Percentiles rank a stretch among this genome's conserved stretches.
Conservation (phyloP, 2,113 vertebrate genomes). For the Upupa epops region DNA sequence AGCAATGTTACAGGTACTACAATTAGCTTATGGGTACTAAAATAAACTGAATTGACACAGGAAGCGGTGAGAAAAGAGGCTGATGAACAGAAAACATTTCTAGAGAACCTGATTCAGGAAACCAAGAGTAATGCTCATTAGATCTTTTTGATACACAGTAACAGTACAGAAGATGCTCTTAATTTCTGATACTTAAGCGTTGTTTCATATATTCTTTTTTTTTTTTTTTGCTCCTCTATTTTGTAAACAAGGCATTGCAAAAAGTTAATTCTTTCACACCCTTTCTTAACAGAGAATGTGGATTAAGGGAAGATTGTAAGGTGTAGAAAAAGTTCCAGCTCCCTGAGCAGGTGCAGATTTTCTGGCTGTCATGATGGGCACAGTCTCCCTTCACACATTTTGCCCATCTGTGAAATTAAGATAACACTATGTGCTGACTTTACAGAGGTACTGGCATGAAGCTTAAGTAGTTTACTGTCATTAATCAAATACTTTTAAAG, state of each 20-base stretch:
- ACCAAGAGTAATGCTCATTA: background rate
- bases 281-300: background rate
- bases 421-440: background rate
- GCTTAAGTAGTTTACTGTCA: background rate
- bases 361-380: background rate
- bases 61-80: background rate
- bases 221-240: background rate
- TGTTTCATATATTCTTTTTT: background rate
- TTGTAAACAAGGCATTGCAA: background rate
- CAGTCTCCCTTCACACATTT: background rate
- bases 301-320: background rate
- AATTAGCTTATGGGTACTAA: background rate
- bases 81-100: background rate
- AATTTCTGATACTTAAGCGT: background rate
- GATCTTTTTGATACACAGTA: background rate
- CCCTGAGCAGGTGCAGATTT: background rate
- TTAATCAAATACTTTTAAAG: conserved; percentile 32
- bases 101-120: background rate
- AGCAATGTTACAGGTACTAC: background rate
- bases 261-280: background rate
- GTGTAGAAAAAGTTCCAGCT: background rate
- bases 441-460: background rate
- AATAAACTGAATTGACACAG: background rate
- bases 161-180: background rate
- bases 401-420: conserved; percentile 37